These are phyloP conservation scores for Apotomis betuletana DNA, from an alignment of 2,888 invertebrate species.

Conservation along the genomic window DNA sequence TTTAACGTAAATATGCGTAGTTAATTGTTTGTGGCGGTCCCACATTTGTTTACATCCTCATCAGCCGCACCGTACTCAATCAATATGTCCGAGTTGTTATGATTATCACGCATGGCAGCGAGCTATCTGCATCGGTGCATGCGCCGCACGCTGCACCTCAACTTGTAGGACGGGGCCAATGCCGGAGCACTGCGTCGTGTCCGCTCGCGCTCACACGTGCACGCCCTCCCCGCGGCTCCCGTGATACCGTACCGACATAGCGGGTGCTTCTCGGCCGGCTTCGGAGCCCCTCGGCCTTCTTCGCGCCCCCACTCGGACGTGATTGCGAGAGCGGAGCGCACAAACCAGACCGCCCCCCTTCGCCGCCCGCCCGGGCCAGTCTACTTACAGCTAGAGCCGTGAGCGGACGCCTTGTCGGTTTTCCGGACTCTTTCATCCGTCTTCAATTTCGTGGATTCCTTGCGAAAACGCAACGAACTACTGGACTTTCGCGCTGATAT, in stretches of 20 bases:
- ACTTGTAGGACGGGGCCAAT: conserved; percentile 40
- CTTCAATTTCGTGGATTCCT: conserved; percentile 73
- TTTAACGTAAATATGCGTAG: background rate
- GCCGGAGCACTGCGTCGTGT: conserved; percentile 41
- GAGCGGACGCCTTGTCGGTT: conserved; percentile 56
- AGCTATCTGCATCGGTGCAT: conserved; percentile 30
- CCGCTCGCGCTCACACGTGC: conserved; percentile 46
- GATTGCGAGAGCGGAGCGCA: conserved; percentile 63
- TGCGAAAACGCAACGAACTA: conserved; percentile 59
- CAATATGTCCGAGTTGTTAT: conserved; percentile 35
- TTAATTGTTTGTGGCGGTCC: conserved; percentile 9
- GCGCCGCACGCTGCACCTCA: conserved; percentile 38
- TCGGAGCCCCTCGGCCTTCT: conserved; percentile 65
- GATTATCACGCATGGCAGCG: conserved; percentile 32
- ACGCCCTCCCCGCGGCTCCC: conserved; percentile 50
- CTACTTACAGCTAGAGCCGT: conserved; percentile 62
- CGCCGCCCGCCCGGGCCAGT: conserved; percentile 67
- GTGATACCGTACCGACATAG: conserved; percentile 55
- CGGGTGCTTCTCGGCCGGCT: conserved; percentile 60
- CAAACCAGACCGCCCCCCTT: conserved; percentile 58
- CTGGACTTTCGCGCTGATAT: conserved; percentile 54
- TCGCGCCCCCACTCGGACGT: conserved; percentile 65
- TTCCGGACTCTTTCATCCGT: conserved; percentile 60
- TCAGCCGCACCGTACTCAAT: conserved; percentile 24
- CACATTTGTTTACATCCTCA: conserved; percentile 33